These are phyloP conservation scores for Caenorhabditis sp. DNA, from an alignment of 2,888 invertebrate species.

Conservation along the genomic window DNA sequence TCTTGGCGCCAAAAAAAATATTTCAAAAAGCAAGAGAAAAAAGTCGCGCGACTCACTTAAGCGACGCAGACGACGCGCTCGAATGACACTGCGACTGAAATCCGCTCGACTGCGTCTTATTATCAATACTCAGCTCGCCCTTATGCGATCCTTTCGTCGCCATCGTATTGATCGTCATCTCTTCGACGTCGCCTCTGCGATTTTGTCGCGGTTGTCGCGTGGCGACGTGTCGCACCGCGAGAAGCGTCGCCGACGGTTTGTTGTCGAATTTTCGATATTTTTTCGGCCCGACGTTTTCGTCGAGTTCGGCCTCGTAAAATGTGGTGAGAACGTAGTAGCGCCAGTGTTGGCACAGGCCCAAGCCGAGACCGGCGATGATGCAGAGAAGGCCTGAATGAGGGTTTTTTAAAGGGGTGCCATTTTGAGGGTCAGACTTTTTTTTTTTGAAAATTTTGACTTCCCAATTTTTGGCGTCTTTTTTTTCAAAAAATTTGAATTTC, in stretches of 20 bases:
- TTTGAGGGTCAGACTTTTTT: neutral
- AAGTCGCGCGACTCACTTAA: conserved; percentile 42
- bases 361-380: conserved; percentile 49
- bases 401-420: neutral
- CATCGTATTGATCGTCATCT: neutral
- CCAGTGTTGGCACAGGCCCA: conserved; percentile 62
- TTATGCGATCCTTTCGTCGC: neutral
- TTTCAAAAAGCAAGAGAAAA: too few species aligned
- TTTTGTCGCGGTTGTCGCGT: neutral
- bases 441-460: too few species aligned
- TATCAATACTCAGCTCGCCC: conserved; percentile 19
- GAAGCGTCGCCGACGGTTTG: too few species aligned
- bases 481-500: too few species aligned
- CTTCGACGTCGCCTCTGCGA: too few species aligned
- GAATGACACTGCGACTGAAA: conserved; percentile 51
- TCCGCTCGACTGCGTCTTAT: conserved; percentile 47
- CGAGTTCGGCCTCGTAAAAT: conserved; percentile 60
- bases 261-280: conserved; percentile 27
- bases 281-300: conserved; percentile 62
- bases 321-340: conserved; percentile 64
- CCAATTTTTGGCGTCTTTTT: too few species aligned
- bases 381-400: conserved; percentile 60
- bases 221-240: too few species aligned
- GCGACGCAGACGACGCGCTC: conserved; percentile 38
- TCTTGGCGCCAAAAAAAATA: too few species aligned